Base-by-base conservation (phyloP, 2,113 vertebrate species). In the Harpagus bidentatus region DNA sequence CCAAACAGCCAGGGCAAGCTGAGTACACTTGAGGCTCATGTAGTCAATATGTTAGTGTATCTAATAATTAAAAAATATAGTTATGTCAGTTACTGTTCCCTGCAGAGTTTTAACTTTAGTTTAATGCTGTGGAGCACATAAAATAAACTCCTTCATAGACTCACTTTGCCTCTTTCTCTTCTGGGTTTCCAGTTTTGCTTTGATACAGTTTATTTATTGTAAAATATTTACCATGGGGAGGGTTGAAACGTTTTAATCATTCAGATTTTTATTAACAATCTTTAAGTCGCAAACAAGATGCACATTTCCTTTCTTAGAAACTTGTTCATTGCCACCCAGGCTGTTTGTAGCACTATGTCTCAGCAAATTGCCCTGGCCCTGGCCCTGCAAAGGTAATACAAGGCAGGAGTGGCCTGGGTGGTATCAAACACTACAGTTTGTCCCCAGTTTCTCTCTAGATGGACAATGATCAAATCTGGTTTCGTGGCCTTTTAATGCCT, bases 31-130 rank as follows among this genome's bases (percentile, higher is more conserved):
- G 88, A 89, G 65, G 43, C 43, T 80, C 70, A 31, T 40, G 42
- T 77, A 91, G 59, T 90, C 93, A 80, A 47, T 76, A 79, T 56
- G 48, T 31, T 72, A 70, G 16, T 80, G 15, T 47, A 65, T 53
- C 48, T 85, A 95, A 93, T 87, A 93, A 94, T 87, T 86, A 32
- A 93, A 87, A 95, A 65, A 72, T 82, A 82, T 13, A 76, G 28
- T 78, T 79, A 40, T 77, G 45, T 65, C 61, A 42, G 42, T 85
- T 93, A 55, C 45, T 85, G 78, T 47, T 95, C 53, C 81, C 86
- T 93, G 52, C 16, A 79, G 83, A 72, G 45, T 76, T 95, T 93
- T 92, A 82, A 82, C 47, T 89, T 69, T 9, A 81, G 31, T 95
- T 95, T 82, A 87, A 42, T 82, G 81, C 29, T 72, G 28, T 42